Percentiles rank a stretch among this genome's conserved stretches.
These are phyloP conservation scores for Labia minor DNA, from an alignment of 2,888 invertebrate species.

Conservation along the genomic window DNA sequence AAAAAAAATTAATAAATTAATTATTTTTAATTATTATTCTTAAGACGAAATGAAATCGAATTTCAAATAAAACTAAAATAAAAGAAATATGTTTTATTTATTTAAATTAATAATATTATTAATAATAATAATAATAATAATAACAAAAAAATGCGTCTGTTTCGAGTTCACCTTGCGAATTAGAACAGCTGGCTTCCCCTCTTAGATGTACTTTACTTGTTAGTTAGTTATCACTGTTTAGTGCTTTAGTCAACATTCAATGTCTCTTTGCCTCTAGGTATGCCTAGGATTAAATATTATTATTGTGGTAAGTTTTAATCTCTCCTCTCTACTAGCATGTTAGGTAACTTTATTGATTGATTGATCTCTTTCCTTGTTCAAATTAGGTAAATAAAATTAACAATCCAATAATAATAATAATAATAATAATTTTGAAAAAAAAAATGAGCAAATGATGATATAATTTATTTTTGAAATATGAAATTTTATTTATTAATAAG, in stretches of 20 bases:
- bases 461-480: conserved; percentile 16
- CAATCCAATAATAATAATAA: background rate
- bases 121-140: too few species aligned
- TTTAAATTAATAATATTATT: too few species aligned
- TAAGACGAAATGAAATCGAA: conserved; percentile 14
- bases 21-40: too few species aligned
- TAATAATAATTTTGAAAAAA: background rate
- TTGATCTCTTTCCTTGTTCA: too few species aligned
- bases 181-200: too few species aligned
- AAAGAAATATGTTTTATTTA: too few species aligned
- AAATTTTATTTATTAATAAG: too few species aligned
- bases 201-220: too few species aligned
- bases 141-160: too few species aligned
- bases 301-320: conserved; percentile 47
- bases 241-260: conserved; percentile 13
- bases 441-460: conserved; percentile 15
- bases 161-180: too few species aligned
- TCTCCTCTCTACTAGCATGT: conserved; percentile 1
- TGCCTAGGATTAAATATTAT: conserved; percentile 55
- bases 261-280: conserved; percentile 39
- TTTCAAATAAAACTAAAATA: conserved; percentile 17
- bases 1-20: too few species aligned
- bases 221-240: background rate
- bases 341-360: background rate
- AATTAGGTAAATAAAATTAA: background rate